Base-by-base conservation (phyloP, 2,888 invertebrate genomes). In the Bombylius discolor region DNA sequence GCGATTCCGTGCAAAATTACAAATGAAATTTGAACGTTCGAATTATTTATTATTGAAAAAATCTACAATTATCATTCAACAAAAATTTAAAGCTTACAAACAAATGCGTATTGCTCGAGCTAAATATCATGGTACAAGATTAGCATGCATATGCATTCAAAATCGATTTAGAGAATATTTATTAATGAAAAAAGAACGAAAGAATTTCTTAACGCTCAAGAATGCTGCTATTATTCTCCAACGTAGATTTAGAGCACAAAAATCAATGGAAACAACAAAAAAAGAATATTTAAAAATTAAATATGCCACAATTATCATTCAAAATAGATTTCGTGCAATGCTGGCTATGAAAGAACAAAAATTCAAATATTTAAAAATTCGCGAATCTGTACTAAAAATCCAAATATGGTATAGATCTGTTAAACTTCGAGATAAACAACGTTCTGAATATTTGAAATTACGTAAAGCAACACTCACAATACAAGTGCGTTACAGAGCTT, bases 291-390 rank as follows among this genome's bases (percentile, higher is more conserved):
- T 63, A 32, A 58, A 52, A 5, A 56, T 66, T 11, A 63, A 62
- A 0, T 44, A 57, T 6, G 66, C 70, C 4, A 59, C 56, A n/a
- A 39, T 59, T 1, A 34, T 45, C 1, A 59, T 71, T 34, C 71
- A 71, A 52, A 47, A 46, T 4, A 66, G 68, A 65, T 70, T 64
- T 58, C 65, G 68, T 64, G 74, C 74, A 4, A 74, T 71, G 61
- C 61, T 72, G 23, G 51, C 70, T 13, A 76, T 74, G 62, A 71
- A 71, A 64, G 59, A 70, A 60, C 52, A 57, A 42, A 53, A 51
- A 11, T 5, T 9, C 4, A 34, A 55, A 7, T 57, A 47, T n/a
- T 11, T 52, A 11, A n/a, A 47, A n/a, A 51, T 53, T 12, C 61
- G 56, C 36, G 53, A 55, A 49, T 61, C 65, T 1, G 62, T 62